Base-by-base conservation (phyloP, 2,797 vertebrate species). In the Acrossocheilus fasciatus region DNA sequence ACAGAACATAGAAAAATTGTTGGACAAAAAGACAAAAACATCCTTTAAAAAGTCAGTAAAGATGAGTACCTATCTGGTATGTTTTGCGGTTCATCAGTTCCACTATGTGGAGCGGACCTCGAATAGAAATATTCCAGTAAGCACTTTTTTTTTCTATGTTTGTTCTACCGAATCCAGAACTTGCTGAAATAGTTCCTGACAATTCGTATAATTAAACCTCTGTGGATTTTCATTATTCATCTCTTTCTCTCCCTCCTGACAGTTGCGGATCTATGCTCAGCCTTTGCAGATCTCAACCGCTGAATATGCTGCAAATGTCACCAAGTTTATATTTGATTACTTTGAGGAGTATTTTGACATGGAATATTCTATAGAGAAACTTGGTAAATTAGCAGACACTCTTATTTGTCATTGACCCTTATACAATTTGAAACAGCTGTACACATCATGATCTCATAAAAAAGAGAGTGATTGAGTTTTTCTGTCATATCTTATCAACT, bases 11-110 rank as follows among this genome's bases (percentile, higher is more conserved):
- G 83, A 93, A 68, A 0, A 0, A 0, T 0, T 96, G 5, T 45
- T 81, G 0, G 17, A 52, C 72, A 91, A 90, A 12, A 98, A 95
- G 94, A 45, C 0, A 0, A 95, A 78, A 91, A 97, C 97, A 9
- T 93, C 89, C 79, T 99, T 99, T 88, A 0, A 90, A 75, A 95
- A 93, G 87, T 98, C 98, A 0, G 94, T 98, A 70, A 96, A 95
- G n/a, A 99, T 99, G 98, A 99, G 98, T 87, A 98, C 98, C 11
- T 99, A 99, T 86, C 92, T 99, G 92, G 98, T 99, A n/a, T 98
- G 97, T 91, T 99, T 98, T 90, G 98, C 97, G 0, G 95, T 99
- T 81, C 98, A 99, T 92, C 96, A 96, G 82, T 99, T 99, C 88
- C 0, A 0, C 0, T 86, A 0, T 10, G 64, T 95, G 87, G 89